A percentile compares a stretch with the other conserved stretches of the same genome.
These are phyloP conservation scores for Digitonthophagus gazella DNA, from an alignment of 2,888 invertebrate species.

Conservation along the genomic window DNA sequence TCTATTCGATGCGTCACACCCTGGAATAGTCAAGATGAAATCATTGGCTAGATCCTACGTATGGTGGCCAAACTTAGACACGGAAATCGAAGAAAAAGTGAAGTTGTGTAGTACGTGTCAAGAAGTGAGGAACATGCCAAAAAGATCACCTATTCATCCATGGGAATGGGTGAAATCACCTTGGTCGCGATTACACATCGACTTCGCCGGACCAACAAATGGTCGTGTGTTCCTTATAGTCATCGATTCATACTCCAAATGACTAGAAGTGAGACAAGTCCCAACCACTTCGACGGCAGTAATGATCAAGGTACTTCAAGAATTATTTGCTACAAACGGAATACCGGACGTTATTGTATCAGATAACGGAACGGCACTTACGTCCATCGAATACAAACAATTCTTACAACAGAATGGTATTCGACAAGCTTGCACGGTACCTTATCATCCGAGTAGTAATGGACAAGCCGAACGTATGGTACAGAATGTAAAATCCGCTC, in stretches of 20 bases:
- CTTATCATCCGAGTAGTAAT: slow-evolving; percentile 31
- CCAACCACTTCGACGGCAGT: slow-evolving; percentile 26
- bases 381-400: slow-evolving; percentile 27
- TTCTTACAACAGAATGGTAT: slow-evolving; percentile 26
- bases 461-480: slow-evolving; percentile 26
- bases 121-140: not conserved
- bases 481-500: slow-evolving; percentile 21
- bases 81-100: slow-evolving; percentile 4
- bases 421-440: slow-evolving; percentile 24
- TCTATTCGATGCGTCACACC: no score
- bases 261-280: slow-evolving; percentile 18
- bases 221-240: not conserved
- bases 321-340: slow-evolving; percentile 31
- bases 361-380: slow-evolving; percentile 32
- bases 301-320: slow-evolving; percentile 25
- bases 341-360: no score
- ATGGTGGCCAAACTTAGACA: slow-evolving; percentile 11
- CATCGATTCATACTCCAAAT: slow-evolving; percentile 6
- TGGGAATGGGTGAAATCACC: no score
- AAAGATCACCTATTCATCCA: not conserved
- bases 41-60: slow-evolving; percentile 12
- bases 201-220: not conserved
- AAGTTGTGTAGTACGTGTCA: slow-evolving; percentile 7
- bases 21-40: no score
- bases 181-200: slow-evolving; percentile 1